phyloP scores from a whole-genome alignment of 2,888 invertebrate genomes.

The Pyrocoelia pectoralis region DNA sequence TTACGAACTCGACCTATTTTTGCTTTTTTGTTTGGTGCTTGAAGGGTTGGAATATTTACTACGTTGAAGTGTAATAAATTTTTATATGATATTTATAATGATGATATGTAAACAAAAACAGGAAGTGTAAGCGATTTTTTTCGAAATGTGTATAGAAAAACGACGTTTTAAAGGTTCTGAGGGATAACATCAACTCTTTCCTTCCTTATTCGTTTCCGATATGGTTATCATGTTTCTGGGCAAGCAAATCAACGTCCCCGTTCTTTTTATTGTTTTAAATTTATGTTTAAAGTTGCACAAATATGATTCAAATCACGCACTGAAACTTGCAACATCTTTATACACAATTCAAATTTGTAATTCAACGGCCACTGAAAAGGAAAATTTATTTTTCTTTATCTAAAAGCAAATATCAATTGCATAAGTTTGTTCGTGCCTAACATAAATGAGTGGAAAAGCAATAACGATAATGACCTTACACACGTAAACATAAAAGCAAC shows the following conservation, averaged over 20 bases:
- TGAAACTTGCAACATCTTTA: no score
- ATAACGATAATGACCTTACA: no score
- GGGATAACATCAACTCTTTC: slow-evolving; percentile 15
- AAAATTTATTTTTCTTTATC: no score
- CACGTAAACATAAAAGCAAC: no score
- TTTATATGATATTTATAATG: neutral
- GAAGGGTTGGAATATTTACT: neutral
- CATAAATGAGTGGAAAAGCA: no score
- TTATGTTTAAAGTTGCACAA: no score
- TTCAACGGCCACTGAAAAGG: no score
- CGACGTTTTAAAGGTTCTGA: neutral
- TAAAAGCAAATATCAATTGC: no score
- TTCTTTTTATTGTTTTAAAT: neutral
- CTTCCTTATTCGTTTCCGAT: slow-evolving; percentile 23
- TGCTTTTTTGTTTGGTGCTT: neutral
- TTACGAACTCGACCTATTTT: neutral
- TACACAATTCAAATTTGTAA: no score
- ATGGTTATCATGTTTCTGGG: slow-evolving; percentile 18
- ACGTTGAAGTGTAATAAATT: neutral
- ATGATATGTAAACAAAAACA: slow-evolving; percentile 9
- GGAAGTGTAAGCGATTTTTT: neutral
- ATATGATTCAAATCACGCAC: no score
- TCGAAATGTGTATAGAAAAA: no score
- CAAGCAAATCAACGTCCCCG: slow-evolving; percentile 10
- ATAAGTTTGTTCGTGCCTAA: no score